A percentile compares a stretch with the other conserved stretches of the same genome.
phyloP scores from a whole-genome alignment of 2,797 vertebrate species.

The Centropyge bicolor region DNA sequence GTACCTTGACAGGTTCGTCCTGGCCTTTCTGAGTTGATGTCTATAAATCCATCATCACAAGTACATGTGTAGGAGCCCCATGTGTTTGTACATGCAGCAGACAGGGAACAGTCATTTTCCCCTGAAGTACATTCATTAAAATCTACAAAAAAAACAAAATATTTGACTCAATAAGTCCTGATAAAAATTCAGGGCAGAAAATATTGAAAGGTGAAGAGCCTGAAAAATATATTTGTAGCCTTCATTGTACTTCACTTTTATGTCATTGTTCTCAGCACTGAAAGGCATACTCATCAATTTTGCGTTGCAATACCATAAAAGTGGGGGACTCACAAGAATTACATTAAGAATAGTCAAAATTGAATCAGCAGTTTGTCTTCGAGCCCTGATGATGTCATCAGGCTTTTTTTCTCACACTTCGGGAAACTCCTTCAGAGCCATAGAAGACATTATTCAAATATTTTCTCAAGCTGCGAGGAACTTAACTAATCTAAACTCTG shows the following conservation, averaged over 20 bases:
- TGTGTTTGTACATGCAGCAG: slow-evolving; percentile 85
- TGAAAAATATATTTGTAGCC: neutral
- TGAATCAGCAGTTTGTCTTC: neutral
- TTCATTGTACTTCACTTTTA: neutral
- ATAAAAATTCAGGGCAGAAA: neutral
- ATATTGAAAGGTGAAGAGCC: neutral
- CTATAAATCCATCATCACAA: slow-evolving; percentile 79
- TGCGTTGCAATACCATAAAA: neutral
- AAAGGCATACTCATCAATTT: neutral
- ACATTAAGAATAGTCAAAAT: neutral
- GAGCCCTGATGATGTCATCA: neutral
- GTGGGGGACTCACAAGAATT: neutral
- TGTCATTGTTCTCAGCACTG: neutral
- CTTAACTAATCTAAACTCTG: slow-evolving; percentile 1
- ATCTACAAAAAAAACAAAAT: slow-evolving; percentile 74
- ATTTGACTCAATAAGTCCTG: neutral
- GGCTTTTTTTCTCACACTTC: neutral
- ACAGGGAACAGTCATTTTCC: slow-evolving; percentile 85
- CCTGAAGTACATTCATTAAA: slow-evolving; percentile 84
- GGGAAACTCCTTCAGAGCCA: neutral
- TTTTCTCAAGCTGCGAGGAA: neutral
- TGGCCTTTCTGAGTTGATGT: slow-evolving; percentile 71
- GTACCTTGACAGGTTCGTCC: slow-evolving; percentile 88
- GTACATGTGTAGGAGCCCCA: slow-evolving; percentile 85
- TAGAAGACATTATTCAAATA: neutral